These are phyloP conservation scores for Podarcis cretensis DNA, from an alignment of 2,113 vertebrate species.

Conservation along the genomic window DNA sequence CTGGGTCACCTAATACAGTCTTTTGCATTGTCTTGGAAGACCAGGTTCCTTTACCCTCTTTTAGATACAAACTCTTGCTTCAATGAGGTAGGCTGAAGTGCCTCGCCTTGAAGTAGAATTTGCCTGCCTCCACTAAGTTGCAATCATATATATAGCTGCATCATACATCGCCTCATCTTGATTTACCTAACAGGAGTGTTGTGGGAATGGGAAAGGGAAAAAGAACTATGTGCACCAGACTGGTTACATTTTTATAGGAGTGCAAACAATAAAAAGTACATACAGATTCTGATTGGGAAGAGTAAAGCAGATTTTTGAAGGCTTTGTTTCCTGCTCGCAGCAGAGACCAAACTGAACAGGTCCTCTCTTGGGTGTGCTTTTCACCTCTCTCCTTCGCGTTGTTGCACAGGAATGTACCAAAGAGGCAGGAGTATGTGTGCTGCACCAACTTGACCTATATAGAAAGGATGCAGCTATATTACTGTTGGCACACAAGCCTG, in stretches of 20 bases:
- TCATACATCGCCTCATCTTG: neutral
- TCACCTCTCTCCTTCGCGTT: conserved; percentile 95
- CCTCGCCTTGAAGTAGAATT: neutral
- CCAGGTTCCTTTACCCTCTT: neutral
- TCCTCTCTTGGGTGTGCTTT: conserved; percentile 90
- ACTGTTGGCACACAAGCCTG: neutral
- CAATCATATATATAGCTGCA: no score
- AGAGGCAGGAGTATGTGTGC: conserved; percentile 98
- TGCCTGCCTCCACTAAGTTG: neutral
- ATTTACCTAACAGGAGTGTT: neutral
- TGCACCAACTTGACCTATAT: conserved; percentile 95
- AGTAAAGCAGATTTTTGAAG: conserved; percentile 97
- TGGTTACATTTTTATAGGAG: fast-evolving
- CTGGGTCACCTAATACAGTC: neutral
- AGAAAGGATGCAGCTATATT: conserved; percentile 16
- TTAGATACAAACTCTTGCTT: neutral
- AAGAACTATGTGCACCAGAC: neutral
- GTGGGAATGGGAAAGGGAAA: neutral
- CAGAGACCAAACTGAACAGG: conserved; percentile 96
- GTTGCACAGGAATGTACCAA: conserved; percentile 99
- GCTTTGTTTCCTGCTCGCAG: conserved; percentile 92
- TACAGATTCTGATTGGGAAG: conserved; percentile 94
- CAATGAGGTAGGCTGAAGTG: fast-evolving
- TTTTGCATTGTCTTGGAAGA: neutral
- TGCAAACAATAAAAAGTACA: conserved; percentile 54